These are phyloP conservation scores for Leuciscus waleckii DNA, from an alignment of 2,797 vertebrate genomes.

Conservation along the genomic window DNA sequence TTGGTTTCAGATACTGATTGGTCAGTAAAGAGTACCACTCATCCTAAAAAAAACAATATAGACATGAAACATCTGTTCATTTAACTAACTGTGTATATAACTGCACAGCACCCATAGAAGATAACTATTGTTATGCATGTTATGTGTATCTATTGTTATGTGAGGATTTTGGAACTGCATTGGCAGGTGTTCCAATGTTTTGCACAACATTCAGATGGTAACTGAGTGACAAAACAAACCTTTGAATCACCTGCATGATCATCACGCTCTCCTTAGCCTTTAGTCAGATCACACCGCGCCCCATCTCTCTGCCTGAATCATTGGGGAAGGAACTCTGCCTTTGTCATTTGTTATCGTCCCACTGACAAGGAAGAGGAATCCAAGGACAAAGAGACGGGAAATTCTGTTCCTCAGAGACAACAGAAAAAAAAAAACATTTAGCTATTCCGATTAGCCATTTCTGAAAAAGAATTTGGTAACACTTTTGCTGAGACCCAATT, in stretches of 20 bases:
- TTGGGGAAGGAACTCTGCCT: slow-evolving; percentile 51
- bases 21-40: not conserved
- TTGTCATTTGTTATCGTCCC: slow-evolving; percentile 73
- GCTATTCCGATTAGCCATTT: slow-evolving; percentile 15
- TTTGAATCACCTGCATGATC: slow-evolving; percentile 25
- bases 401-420: slow-evolving; percentile 59
- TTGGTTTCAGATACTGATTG: not conserved
- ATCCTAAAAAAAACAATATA: not conserved
- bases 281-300: slow-evolving; percentile 23
- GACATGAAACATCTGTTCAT: not conserved
- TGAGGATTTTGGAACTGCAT: not conserved
- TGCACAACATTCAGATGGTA: not conserved
- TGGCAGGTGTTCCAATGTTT: not conserved
- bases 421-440: slow-evolving; percentile 36
- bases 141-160: not conserved
- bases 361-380: slow-evolving; percentile 75
- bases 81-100: not conserved
- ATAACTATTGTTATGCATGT: not conserved
- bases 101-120: not conserved
- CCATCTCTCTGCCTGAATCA: slow-evolving; percentile 29
- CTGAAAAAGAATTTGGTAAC: not conserved
- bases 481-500: not conserved
- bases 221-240: not conserved
- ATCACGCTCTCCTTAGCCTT: not conserved
- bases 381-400: slow-evolving; percentile 74